Evolutionary conservation across 2,888 invertebrate species (phyloP), one percentile per base, ranked within the genome.

Genomic region (Chrysolina oricalcia): DNA sequence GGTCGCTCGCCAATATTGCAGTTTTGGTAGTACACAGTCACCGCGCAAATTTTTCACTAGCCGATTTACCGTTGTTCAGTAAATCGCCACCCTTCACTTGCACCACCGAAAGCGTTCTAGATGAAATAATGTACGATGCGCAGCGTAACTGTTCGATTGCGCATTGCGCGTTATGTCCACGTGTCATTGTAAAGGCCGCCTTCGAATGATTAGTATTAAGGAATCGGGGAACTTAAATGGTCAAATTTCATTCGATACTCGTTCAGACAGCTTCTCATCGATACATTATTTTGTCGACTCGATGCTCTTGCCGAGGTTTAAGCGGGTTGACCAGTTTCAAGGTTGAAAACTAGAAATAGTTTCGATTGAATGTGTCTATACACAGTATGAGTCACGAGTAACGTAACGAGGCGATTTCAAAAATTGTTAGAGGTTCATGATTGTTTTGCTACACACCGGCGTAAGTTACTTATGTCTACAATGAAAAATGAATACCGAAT

Each of bases 1-100:
- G 90, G 93, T 94, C 92, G 93, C 95, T 92, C 94, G 95, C 92
- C 95, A 95, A 93, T 96, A 95, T 95, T 95, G 94, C 95, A 96
- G 95, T 94, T 95, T 96, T 94, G 95, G 95, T 95, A 96, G 95
- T 95, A 95, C 93, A 81, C 93, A 81, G 93, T 92, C 93, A 93
- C 92, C 92, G 70, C 76, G 76, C 73, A 70, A 68, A 67, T 43
- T 75, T 73, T 69, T 50, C 48, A 62, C 62, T 68, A 35, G 59
- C 59, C 72, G 65, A 43, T 66, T 46, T 48, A 66, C 67, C 19
- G 59, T 67, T 69, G 59, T 68, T 70, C 70, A 70, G 69, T 46
- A 27, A 63, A 40, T 56, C 46, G 43, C n/a, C 43, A 23, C 62
- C 62, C 41, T 9, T 69, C 43, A 62, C 56, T 43, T 21, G 53